A percentile compares a stretch with the other conserved stretches of the same genome.
Conservation (phyloP, 1,140 invertebrate genomes). For the Myzus persicae region DNA sequence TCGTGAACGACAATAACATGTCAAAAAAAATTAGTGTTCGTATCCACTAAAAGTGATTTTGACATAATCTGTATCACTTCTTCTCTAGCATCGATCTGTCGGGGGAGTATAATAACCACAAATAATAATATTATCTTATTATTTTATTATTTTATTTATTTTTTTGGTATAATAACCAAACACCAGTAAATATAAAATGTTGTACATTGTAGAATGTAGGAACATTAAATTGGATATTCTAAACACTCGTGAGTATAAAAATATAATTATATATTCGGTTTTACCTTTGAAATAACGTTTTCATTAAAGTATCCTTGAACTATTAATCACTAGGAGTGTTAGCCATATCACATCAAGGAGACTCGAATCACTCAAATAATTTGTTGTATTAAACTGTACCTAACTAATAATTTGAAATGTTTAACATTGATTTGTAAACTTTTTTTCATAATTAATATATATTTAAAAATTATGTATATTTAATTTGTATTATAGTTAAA, state of each 20-base stretch:
- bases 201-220: not conserved
- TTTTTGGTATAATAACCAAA: too few relatives aligned
- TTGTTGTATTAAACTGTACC: too few relatives aligned
- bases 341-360: not conserved
- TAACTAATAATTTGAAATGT: not conserved
- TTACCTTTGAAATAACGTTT: not conserved
- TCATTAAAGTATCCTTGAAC: not conserved
- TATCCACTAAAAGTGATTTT: not conserved
- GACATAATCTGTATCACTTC: not conserved
- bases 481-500: not conserved
- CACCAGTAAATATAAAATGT: too few relatives aligned
- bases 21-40: not conserved
- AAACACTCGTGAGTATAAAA: not conserved
- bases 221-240: not conserved
- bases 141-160: too few relatives aligned
- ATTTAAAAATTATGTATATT: not conserved
- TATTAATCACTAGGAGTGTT: not conserved
- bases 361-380: not conserved
- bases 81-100: too few relatives aligned
- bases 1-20: not conserved
- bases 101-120: too few relatives aligned
- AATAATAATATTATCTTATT: too few relatives aligned
- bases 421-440: not conserved
- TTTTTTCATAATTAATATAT: too few relatives aligned
- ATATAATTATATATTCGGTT: not conserved